phyloP scores from a whole-genome alignment of 92 coral and sea anemone genomes.

The Virgularia gustaviana region DNA sequence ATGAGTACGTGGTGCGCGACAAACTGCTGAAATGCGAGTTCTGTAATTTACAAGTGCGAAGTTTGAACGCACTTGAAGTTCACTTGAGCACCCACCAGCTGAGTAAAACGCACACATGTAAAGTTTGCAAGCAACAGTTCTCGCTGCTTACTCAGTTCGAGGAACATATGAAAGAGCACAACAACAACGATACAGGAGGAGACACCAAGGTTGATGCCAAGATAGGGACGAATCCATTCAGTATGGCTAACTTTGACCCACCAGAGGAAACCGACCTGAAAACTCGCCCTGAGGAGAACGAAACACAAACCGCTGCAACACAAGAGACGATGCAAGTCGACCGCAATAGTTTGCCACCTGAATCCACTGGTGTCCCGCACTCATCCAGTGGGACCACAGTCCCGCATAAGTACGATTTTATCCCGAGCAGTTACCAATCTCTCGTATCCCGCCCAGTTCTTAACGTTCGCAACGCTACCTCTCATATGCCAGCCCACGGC shows the following conservation, averaged over 20 bases:
- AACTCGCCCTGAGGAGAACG: background rate
- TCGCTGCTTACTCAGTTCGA: slow-evolving; percentile 21
- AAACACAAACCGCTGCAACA: background rate
- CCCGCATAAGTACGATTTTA: slow-evolving; percentile 4
- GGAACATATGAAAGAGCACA: slow-evolving; percentile 7
- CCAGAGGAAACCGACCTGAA: background rate
- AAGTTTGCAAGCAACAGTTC: slow-evolving; percentile 17
- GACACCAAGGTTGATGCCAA: background rate
- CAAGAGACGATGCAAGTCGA: background rate
- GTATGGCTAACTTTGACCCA: background rate
- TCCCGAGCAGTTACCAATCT: slow-evolving; percentile 28
- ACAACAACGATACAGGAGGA: background rate
- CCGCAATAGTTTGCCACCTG: background rate
- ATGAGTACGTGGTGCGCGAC: slow-evolving; percentile 32
- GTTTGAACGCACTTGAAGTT: slow-evolving; percentile 14
- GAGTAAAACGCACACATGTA: slow-evolving; percentile 19
- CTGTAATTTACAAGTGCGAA: slow-evolving; percentile 46
- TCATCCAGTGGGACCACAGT: background rate
- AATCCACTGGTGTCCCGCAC: background rate
- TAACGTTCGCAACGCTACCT: no score
- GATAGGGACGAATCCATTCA: background rate
- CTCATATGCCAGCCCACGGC: background rate
- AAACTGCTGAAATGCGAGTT: slow-evolving; percentile 66
- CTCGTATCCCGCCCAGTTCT: background rate
- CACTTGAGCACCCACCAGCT: slow-evolving; percentile 24